Evolutionary conservation across 2,888 invertebrate species (phyloP), one percentile per base, ranked within the genome.

Genomic region (Eurytoma adleriae): DNA sequence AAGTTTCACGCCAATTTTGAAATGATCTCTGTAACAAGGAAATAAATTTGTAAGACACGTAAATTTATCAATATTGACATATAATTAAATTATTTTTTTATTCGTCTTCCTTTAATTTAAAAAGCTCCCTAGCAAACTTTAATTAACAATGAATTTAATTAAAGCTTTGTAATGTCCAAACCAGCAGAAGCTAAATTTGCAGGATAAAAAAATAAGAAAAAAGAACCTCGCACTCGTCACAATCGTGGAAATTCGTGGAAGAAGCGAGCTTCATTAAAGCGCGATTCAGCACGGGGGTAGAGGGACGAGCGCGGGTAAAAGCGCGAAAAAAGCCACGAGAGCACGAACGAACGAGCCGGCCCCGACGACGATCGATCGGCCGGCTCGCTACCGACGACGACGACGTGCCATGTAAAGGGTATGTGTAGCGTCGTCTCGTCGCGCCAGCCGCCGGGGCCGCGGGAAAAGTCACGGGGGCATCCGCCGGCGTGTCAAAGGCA

Each of bases 361-460:
- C n/a, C 52, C 10, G 16, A 24, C 66, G 50, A 61, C 66, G 59
- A 72, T 72, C 67, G 72, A 67, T 67, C 59, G 50, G 5, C 40
- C 59, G 57, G n/a, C n/a, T n/a, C 50, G 3, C 14, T 62, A 30
- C 14, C 78, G 50, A 56, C 64, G 77, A 57, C 67, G 54, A 48
- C 61, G 68, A 78, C 71, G 71, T 66, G 71, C 77, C 56, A 76
- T 71, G 64, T 57, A 54, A 48, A 70, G 59, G 40, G 48, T 40
- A 52, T 50, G 14, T 67, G 48, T 67, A 50, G 27, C 48, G 56
- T 56, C 74, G 67, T 54, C 54, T 62, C 64, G 52, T 12, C 24
- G 12, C n/a, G 61, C 10, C 16, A 27, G 12, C 16, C 14, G 27
- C 20, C 20, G 27, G n/a, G 16, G 24, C 27, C 14, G 1, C n/a